Base-by-base conservation (phyloP, 2,113 vertebrate genomes). In the Vulpes ferrilata region DNA sequence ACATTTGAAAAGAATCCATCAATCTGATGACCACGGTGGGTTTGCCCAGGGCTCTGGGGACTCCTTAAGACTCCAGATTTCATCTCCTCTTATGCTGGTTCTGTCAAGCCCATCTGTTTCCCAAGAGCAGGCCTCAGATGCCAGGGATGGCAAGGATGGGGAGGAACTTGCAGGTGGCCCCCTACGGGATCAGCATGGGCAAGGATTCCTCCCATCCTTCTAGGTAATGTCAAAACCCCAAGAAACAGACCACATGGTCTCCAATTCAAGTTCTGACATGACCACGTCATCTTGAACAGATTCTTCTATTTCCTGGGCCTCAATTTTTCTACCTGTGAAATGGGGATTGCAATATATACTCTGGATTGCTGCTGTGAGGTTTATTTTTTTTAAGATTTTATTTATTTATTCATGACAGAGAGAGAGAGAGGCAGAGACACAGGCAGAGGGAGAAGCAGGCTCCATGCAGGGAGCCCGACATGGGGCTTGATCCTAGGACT, bases 311-410 rank as follows among this genome's bases (percentile, higher is more conserved):
- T 60, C 1, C 23, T 1, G n/a, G 81, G 83, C 32, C 88, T 95
- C 84, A 30, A 80, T 90, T 78, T 92, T 32, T 48, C 60, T 86
- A 6, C 27, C 83, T 86, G 65, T 78, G 81, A 60, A 78, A 43
- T 30, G 74, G 51, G 81, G n/a, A 7, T 12, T 2, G 9, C 1
- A 0, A 11, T 43, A 4, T 25, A 84, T 73, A 4, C 22, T 67
- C 17, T 17, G 27, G 38, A 35, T 57, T 12, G 57, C 62, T 59
- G 2, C 65, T 27, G 7, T 57, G 38, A 82, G 57, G 27, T 38
- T n/a, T 65, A 8, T 43, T 43, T 43, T 43, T 43, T 43, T 43
- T 43, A 43, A 43, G 43, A 43, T 43, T 43, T 43, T 43, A 43
- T 7, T 43, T 43, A 43, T 43, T 43, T 43, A 43, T 43, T 43